Evolutionary conservation across 2,797 vertebrate genomes (phyloP), one percentile per base, ranked within the genome.

Genomic region (Sylvia borin): DNA sequence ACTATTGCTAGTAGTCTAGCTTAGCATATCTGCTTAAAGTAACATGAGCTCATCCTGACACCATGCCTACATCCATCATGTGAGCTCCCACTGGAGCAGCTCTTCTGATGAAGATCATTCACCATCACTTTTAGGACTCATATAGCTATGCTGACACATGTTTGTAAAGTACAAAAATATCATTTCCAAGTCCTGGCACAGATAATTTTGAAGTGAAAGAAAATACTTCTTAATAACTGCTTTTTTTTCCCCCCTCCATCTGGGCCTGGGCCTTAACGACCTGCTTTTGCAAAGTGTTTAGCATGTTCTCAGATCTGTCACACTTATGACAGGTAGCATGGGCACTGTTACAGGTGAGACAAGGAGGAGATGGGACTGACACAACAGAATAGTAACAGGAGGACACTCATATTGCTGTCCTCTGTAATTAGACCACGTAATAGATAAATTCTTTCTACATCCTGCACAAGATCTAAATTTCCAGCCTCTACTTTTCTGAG

Each of bases 141-240:
- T 38, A 51, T 7, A 92, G 61, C 45, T 38, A 50, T 34, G 68
- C 65, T 70, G 73, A 90, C 42, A 65, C 43, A 17, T 7, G 32
- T 65, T 90, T 60, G 36, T 48, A 66, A 92, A 84, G 70, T 16
- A 92, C 15, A 9, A 81, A 95, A 85, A 90, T 77, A 91, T 71
- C 22, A 71, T 55, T 74, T 90, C 26, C 62, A 90, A 81, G 51
- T 62, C 58, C 55, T 62, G 54, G 38, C 55, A 78, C 34, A 48
- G 38, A 82, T 54, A 4, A 67, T 60, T 70, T 70, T 84, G 60
- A 62, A 90, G 50, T 75, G 55, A 91, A 90, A 96, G 51, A 82
- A 91, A 90, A 79, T 82, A 66, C 73, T 85, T 91, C 88, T 89
- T 82, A 62, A 66, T 74, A 95, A 65, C 32, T 55, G 36, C 7